Conservation (phyloP, 2,888 invertebrate genomes). For the Drosophila austrosaltans region DNA sequence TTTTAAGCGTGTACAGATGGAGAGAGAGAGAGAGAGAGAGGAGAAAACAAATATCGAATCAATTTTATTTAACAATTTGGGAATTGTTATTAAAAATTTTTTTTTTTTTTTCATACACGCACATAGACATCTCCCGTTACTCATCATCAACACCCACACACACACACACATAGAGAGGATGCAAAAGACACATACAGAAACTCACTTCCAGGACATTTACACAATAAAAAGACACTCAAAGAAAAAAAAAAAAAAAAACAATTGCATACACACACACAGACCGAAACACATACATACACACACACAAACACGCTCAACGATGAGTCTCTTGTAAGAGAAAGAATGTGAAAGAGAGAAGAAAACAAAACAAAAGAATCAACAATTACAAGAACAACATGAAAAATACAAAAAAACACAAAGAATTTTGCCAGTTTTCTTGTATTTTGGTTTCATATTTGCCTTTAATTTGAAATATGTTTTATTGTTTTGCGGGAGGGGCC, state of each 20-base stretch:
- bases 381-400: slow-evolving; percentile 7
- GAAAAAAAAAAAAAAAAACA: not conserved
- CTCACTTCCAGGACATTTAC: not conserved
- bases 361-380: slow-evolving; percentile 18
- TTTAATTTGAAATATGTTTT: slow-evolving; percentile 36
- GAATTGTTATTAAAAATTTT: slow-evolving; percentile 12
- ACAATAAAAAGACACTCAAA: not conserved
- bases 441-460: not conserved
- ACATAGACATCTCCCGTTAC: not conserved
- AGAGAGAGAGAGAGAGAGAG: not conserved
- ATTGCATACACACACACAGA: slow-evolving; percentile 12
- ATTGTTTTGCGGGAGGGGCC: slow-evolving; percentile 32
- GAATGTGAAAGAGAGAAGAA: slow-evolving; percentile 33
- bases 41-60: slow-evolving; percentile 3
- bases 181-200: slow-evolving; percentile 5
- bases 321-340: slow-evolving; percentile 51
- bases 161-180: not conserved
- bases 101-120: not conserved
- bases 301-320: slow-evolving; percentile 62
- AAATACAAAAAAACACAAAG: slow-evolving; percentile 17
- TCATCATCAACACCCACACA: not conserved
- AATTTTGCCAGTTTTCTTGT: slow-evolving; percentile 1
- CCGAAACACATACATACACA: slow-evolving; percentile 15
- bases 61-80: slow-evolving; percentile 20
- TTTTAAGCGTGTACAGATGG: slow-evolving; percentile 11